Evolutionary conservation across 2,888 invertebrate species (phyloP).

Genomic region (Clunio marinus): DNA sequence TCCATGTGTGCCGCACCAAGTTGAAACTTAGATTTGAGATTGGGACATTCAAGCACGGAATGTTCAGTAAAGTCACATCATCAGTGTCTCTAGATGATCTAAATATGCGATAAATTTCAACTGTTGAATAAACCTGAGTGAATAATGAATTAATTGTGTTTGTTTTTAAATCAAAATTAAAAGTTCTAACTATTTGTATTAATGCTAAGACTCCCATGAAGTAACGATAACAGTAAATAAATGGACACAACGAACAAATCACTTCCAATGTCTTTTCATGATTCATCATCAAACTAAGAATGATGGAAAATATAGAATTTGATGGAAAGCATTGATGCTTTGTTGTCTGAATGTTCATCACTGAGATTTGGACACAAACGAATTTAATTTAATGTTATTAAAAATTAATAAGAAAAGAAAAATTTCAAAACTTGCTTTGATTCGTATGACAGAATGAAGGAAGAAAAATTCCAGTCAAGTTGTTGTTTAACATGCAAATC

Average conservation of each 20-base stretch:
- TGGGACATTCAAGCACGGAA: not conserved
- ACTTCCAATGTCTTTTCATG: not conserved
- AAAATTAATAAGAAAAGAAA: too few species aligned
- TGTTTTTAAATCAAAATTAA: too few species aligned
- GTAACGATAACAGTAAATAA: constrained; percentile 15
- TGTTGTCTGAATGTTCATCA: too few species aligned
- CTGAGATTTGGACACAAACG: not conserved
- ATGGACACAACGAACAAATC: constrained; percentile 12
- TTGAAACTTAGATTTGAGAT: not conserved
- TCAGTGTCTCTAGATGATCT: too few species aligned
- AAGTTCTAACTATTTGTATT: constrained; percentile 23
- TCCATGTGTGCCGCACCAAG: not conserved
- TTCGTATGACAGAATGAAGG: not conserved
- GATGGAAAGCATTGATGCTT: not conserved
- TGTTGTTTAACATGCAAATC: not conserved
- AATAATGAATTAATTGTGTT: too few species aligned
- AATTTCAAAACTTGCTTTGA: not conserved
- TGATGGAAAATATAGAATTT: not conserved
- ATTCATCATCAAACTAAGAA: constrained; percentile 8
- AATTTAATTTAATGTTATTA: too few species aligned
- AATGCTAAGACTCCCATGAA: constrained; percentile 9
- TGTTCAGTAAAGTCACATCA: not conserved
- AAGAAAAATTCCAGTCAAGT: not conserved
- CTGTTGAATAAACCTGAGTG: too few species aligned
- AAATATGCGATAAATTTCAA: too few species aligned